Evolutionary conservation across 2,888 invertebrate species (phyloP).

Genomic region (Sphaeridia pumilis): DNA sequence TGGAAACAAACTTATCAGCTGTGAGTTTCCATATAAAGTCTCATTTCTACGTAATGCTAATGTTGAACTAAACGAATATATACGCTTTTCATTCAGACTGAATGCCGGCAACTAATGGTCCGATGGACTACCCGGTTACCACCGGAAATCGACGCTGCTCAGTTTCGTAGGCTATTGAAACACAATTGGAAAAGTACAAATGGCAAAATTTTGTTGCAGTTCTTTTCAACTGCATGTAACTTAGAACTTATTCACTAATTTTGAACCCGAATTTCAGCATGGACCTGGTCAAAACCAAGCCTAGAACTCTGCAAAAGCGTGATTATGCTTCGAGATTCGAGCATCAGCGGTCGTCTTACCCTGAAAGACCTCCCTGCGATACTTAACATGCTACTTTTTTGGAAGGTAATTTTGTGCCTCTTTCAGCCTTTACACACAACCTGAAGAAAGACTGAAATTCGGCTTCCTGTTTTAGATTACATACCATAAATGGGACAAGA

Average conservation of each 20-base stretch:
- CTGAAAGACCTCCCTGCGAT: conserved; percentile 51
- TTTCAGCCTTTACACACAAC: background rate
- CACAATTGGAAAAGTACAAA: conserved; percentile 46
- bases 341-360: conserved; percentile 52
- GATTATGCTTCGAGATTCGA: conserved; percentile 55
- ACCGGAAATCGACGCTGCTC: conserved; percentile 50
- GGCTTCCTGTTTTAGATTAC: conserved; percentile 42
- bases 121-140: conserved; percentile 48
- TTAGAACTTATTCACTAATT: background rate
- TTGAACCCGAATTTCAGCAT: conserved; percentile 38
- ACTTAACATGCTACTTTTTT: conserved; percentile 53
- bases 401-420: no score
- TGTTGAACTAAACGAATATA: background rate
- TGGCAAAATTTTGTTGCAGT: background rate
- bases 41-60: background rate
- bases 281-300: conserved; percentile 50
- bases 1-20: conserved; percentile 48
- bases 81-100: conserved; percentile 39
- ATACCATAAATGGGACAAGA: conserved; percentile 50
- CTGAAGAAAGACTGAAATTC: background rate
- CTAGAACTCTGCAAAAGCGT: conserved; percentile 56
- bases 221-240: background rate
- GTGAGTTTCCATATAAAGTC: conserved; percentile 41
- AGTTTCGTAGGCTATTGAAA: conserved; percentile 50
- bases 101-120: conserved; percentile 44